Evolutionary conservation across 1,140 invertebrate species (phyloP).

Genomic region (Ladona fulva): DNA sequence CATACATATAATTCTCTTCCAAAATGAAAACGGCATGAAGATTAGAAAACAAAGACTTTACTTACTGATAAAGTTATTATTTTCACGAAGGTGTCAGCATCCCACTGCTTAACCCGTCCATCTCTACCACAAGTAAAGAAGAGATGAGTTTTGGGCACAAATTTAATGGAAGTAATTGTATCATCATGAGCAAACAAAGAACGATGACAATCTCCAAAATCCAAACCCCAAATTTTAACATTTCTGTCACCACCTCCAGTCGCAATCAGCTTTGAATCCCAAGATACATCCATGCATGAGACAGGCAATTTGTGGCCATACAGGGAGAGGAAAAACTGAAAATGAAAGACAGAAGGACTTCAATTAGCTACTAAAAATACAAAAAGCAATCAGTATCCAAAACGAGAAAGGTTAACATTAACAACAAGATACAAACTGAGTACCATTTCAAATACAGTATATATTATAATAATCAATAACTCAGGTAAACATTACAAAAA

Average conservation of each 20-base stretch:
- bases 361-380: too few relatives aligned
- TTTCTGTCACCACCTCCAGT: constrained; percentile 94
- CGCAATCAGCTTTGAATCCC: constrained; percentile 78
- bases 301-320: constrained; percentile 97
- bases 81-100: constrained; percentile 86
- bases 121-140: constrained; percentile 92
- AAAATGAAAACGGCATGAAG: too few relatives aligned
- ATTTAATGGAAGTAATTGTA: constrained; percentile 78
- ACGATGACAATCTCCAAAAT: constrained; percentile 94
- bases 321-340: constrained; percentile 84
- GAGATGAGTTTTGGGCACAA: constrained; percentile 84
- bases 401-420: too few relatives aligned
- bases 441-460: too few relatives aligned
- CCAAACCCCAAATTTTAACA: constrained; percentile 96
- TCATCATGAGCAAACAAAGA: constrained; percentile 90
- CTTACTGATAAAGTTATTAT: constrained; percentile 78
- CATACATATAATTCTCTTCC: too few relatives aligned
- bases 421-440: too few relatives aligned
- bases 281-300: constrained; percentile 86
- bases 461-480: too few relatives aligned
- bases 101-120: constrained; percentile 92
- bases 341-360: too few relatives aligned
- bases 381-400: too few relatives aligned
- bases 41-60: too few relatives aligned
- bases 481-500: too few relatives aligned